Percentiles rank a stretch among this genome's conserved stretches.
phyloP scores from a whole-genome alignment of 2,888 invertebrate genomes.

The Actias luna region DNA sequence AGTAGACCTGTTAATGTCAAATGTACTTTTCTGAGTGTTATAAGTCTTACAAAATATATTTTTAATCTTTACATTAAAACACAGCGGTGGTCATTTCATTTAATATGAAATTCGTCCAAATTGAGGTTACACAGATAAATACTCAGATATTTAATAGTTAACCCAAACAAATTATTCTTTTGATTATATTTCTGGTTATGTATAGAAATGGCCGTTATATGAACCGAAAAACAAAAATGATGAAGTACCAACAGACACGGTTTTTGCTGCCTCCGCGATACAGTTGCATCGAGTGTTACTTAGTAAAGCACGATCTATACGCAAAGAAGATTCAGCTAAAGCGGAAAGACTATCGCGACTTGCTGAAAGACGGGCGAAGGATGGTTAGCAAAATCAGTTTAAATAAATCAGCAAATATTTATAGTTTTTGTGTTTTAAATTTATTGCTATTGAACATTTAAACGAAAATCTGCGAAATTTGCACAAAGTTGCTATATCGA shows the following conservation, averaged over 20 bases:
- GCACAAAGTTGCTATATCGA: too few species aligned
- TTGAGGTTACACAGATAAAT: too few species aligned
- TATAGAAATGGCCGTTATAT: slow-evolving; percentile 20
- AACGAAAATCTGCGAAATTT: too few species aligned
- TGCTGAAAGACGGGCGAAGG: slow-evolving; percentile 77
- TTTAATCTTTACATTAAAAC: too few species aligned
- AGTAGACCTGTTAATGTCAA: too few species aligned
- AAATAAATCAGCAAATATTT: background rate
- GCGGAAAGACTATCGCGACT: slow-evolving; percentile 70
- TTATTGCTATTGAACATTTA: too few species aligned
- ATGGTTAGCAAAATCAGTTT: slow-evolving; percentile 71
- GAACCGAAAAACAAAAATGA: slow-evolving; percentile 18
- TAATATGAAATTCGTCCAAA: too few species aligned
- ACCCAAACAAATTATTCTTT: too few species aligned
- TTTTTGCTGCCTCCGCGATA: slow-evolving; percentile 70
- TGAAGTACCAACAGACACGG: slow-evolving; percentile 45
- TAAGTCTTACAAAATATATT: too few species aligned
- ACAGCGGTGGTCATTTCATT: too few species aligned
- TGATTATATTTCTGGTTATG: background rate
- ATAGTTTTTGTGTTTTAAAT: background rate
- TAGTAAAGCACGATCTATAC: slow-evolving; percentile 55
- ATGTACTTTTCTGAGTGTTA: too few species aligned
- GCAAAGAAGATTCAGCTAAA: slow-evolving; percentile 58
- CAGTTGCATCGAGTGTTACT: slow-evolving; percentile 67
- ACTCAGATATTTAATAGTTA: too few species aligned